Percentiles rank a stretch among this genome's conserved stretches.
Evolutionary conservation across 2,113 vertebrate genomes (phyloP).

Genomic region (Cryptomyrus ogoouensis): DNA sequence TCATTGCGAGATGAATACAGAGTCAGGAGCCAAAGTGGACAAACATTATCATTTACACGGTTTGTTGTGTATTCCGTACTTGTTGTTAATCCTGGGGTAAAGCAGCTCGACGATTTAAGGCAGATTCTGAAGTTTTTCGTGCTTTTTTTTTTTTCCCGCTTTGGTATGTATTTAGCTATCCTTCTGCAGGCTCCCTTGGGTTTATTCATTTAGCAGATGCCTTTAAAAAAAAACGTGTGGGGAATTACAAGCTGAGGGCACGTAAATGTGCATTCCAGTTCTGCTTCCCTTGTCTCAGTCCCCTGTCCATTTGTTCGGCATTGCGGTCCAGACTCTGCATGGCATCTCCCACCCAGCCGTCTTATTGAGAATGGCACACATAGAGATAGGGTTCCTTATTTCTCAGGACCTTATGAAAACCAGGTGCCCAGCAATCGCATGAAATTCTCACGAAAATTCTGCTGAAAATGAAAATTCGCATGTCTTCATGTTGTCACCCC

Average conservation of each 20-base stretch:
- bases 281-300: neutral
- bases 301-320: neutral
- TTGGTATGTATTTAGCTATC: neutral
- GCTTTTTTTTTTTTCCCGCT: neutral
- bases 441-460: neutral
- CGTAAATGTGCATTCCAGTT: neutral
- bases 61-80: neutral
- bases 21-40: neutral
- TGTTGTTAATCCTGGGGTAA: neutral
- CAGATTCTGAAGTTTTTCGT: neutral
- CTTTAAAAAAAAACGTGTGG: neutral
- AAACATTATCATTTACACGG: neutral
- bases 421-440: neutral
- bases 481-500: neutral
- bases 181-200: neutral
- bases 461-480: neutral
- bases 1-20: neutral
- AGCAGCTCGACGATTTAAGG: neutral
- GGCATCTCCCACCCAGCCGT: neutral
- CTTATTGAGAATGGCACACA: neutral
- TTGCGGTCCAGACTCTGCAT: neutral
- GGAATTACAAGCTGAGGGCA: neutral
- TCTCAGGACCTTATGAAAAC: neutral
- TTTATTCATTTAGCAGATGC: neutral
- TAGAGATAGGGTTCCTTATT: neutral